phyloP scores from a whole-genome alignment of 2,113 vertebrate species.

The Cebus imitator region DNA sequence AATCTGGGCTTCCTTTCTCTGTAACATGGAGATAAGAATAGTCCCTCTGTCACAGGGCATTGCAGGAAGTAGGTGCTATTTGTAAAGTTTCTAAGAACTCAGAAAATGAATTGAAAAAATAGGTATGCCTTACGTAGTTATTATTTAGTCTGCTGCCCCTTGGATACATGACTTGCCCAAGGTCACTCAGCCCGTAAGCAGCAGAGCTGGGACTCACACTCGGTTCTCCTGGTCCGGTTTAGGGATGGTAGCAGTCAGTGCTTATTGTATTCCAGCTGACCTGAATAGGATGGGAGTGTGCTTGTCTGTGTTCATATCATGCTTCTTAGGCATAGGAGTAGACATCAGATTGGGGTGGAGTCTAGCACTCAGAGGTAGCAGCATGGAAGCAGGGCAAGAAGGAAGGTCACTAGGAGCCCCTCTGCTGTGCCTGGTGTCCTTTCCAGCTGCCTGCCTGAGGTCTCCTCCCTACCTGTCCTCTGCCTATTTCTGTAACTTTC shows the following conservation, averaged over 20 bases:
- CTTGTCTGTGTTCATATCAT: not conserved
- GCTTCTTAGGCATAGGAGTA: not conserved
- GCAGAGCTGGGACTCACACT: not conserved
- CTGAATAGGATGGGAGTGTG: not conserved
- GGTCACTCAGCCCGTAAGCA: not conserved
- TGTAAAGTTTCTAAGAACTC: not conserved
- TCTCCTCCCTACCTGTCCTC: not conserved
- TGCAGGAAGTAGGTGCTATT: not conserved
- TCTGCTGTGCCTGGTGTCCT: not conserved
- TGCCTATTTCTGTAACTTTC: constrained; percentile 68
- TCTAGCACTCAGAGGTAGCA: not conserved
- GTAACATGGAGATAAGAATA: not conserved
- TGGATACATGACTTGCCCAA: not conserved
- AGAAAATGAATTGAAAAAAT: not conserved
- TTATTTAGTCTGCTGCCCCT: not conserved
- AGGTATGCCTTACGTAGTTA: not conserved
- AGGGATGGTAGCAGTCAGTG: not conserved
- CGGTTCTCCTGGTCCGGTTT: not conserved
- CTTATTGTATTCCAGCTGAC: not conserved
- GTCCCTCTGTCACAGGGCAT: not conserved
- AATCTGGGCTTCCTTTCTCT: not conserved
- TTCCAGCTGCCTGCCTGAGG: not conserved
- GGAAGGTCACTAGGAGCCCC: too few species aligned
- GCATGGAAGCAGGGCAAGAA: not conserved
- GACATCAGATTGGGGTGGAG: accelerated